Conservation (phyloP, 2,888 invertebrate species). For the Drosophila neutralis region DNA sequence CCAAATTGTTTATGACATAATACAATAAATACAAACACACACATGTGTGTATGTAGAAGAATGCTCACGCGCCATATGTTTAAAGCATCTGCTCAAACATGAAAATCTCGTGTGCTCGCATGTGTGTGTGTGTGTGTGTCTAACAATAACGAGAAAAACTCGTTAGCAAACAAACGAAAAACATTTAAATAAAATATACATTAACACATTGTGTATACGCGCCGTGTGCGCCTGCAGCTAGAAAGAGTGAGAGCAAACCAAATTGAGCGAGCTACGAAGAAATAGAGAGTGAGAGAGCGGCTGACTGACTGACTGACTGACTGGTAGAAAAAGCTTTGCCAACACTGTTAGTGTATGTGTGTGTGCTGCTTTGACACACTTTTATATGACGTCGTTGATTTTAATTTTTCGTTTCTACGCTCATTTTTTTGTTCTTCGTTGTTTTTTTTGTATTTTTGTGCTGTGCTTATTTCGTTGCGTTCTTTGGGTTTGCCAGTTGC, state of each 20-base stretch:
- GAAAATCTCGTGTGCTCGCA: constrained; percentile 26
- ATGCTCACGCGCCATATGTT: constrained; percentile 62
- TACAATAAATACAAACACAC: constrained; percentile 39
- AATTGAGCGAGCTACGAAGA: constrained; percentile 21
- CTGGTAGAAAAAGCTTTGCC: constrained; percentile 65
- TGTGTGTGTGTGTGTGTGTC: constrained; percentile 10
- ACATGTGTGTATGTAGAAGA: constrained; percentile 13
- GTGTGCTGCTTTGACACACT: constrained; percentile 81
- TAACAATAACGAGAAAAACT: constrained; percentile 72
- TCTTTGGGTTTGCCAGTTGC: constrained; percentile 41
- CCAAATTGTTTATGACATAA: constrained; percentile 73
- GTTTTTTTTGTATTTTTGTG: constrained; percentile 21
- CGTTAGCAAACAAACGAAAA: constrained; percentile 67
- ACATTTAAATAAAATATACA: constrained; percentile 64
- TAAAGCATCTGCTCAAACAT: constrained; percentile 32
- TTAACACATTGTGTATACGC: constrained; percentile 69
- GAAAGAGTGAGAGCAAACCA: constrained; percentile 12
- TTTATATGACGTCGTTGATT: constrained; percentile 82
- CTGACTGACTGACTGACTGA: constrained; percentile 14
- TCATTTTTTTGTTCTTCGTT: constrained; percentile 40
- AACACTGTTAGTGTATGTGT: constrained; percentile 14
- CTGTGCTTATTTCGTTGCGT: constrained; percentile 42
- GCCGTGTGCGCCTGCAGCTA: constrained; percentile 56
- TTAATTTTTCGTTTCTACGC: constrained; percentile 67
- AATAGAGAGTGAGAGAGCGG: constrained; percentile 49